A percentile compares a stretch with the other conserved stretches of the same genome.
These are phyloP conservation scores for Fratercula arctica DNA, from an alignment of 2,797 vertebrate species.

Conservation along the genomic window DNA sequence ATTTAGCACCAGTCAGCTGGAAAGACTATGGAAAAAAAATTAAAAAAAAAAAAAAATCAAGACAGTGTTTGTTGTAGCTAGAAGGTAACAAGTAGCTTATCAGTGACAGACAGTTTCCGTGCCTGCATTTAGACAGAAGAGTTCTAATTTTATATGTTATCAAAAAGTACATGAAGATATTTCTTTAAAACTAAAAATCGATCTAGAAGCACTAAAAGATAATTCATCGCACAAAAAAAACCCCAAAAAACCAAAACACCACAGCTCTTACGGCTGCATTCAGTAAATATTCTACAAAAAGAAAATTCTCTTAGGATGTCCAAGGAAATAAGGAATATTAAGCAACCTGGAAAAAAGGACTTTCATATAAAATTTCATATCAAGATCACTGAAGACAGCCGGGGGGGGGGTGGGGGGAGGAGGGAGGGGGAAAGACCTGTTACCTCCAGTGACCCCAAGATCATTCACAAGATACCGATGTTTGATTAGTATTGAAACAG, in stretches of 20 bases:
- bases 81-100: neutral
- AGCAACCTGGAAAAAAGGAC: neutral
- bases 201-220: neutral
- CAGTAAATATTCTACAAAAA: neutral
- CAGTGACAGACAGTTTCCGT: neutral
- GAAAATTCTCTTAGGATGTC: neutral
- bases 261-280: neutral
- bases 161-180: neutral
- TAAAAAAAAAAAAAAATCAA: neutral
- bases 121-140: neutral
- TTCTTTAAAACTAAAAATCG: neutral
- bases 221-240: neutral
- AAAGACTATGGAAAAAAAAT: neutral
- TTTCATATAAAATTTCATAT: neutral
- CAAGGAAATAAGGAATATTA: neutral
- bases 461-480: neutral
- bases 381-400: neutral
- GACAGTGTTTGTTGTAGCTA: neutral
- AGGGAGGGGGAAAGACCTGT: neutral
- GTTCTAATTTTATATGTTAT: neutral
- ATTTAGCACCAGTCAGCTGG: neutral
- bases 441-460: neutral
- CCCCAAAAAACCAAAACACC: no score
- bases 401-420: no score
- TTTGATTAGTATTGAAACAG: neutral